Evolutionary conservation across 1,140 invertebrate species (phyloP).

Genomic region (Carcinoscorpius rotundicauda): DNA sequence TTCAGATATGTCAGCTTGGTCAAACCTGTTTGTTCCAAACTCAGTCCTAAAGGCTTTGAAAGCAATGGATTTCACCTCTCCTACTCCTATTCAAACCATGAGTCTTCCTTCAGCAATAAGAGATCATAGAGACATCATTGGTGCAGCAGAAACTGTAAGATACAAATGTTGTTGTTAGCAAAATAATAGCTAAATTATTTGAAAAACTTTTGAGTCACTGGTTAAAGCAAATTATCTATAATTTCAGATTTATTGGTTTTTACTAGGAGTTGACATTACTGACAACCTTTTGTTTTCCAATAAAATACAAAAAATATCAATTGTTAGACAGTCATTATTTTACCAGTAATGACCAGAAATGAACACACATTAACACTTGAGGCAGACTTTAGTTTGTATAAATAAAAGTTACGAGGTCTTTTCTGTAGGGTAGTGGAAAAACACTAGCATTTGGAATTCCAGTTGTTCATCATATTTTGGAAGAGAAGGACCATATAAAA

Average conservation of each 20-base stretch:
- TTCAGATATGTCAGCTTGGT: slow-evolving; percentile 45
- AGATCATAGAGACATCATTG: slow-evolving; percentile 74
- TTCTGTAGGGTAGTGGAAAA: slow-evolving; percentile 75
- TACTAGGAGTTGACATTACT: too few species aligned
- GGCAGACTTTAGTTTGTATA: too few species aligned
- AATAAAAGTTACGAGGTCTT: background rate
- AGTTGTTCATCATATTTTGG: slow-evolving; percentile 67
- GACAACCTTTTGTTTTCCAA: too few species aligned
- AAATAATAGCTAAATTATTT: too few species aligned
- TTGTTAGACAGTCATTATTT: too few species aligned
- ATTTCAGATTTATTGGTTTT: slow-evolving; percentile 3
- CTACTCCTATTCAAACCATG: slow-evolving; percentile 67
- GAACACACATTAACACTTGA: too few species aligned
- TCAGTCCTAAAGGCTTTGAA: slow-evolving; percentile 56
- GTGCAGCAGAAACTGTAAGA: slow-evolving; percentile 76
- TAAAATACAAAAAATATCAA: too few species aligned
- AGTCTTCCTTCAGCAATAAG: slow-evolving; percentile 72
- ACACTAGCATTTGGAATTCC: slow-evolving; percentile 94
- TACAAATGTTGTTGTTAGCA: too few species aligned
- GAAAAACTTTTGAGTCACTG: background rate
- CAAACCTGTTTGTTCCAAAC: slow-evolving; percentile 50
- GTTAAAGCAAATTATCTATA: slow-evolving; percentile 4
- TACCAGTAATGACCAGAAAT: too few species aligned
- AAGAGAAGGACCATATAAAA: slow-evolving; percentile 37
- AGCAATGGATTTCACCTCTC: slow-evolving; percentile 59